phyloP scores from a whole-genome alignment of 53 echinoderm and acorn worm genomes.

The Crossaster papposus region DNA sequence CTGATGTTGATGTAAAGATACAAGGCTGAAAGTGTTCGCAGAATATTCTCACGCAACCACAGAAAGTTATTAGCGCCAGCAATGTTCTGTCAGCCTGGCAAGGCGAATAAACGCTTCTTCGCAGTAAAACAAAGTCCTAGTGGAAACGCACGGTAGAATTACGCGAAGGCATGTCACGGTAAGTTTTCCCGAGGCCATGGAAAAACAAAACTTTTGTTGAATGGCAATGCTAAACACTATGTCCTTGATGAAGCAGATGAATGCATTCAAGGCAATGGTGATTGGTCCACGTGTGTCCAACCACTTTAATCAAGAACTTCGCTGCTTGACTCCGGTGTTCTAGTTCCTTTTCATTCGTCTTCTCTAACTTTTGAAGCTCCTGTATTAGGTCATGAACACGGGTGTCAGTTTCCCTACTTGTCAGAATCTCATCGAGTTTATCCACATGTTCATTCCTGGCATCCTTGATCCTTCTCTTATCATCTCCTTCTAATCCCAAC shows the following conservation, averaged over 20 bases:
- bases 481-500: neutral
- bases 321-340: neutral
- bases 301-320: neutral
- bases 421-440: neutral
- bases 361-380: neutral
- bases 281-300: neutral
- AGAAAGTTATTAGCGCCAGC: no score
- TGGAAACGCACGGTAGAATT: no score
- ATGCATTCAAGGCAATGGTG: neutral
- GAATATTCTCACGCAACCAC: no score
- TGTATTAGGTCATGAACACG: neutral
- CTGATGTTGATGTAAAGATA: no score
- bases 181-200: neutral
- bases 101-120: no score
- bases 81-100: no score
- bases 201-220: no score
- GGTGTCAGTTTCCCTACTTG: neutral
- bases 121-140: no score
- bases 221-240: neutral
- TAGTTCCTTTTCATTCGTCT: no score
- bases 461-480: neutral
- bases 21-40: no score
- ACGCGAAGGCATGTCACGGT: no score
- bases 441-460: neutral
- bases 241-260: neutral